Percentiles rank a stretch among this genome's conserved stretches.
These are phyloP conservation scores for Amblyraja radiata DNA, from an alignment of 2,797 vertebrate genomes.

Conservation along the genomic window DNA sequence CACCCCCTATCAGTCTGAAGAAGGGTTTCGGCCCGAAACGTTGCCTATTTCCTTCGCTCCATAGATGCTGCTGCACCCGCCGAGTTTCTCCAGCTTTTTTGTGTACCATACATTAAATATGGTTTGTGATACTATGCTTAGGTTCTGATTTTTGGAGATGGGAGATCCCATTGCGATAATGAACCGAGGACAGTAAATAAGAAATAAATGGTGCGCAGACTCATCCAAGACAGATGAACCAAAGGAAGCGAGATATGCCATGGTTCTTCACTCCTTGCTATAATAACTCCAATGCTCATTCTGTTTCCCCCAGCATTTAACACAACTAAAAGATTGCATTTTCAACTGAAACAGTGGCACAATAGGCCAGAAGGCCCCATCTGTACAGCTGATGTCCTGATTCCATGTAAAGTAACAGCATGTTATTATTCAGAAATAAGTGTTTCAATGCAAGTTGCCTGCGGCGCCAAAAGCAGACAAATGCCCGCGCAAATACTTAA, in stretches of 20 bases:
- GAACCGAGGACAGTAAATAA: background rate
- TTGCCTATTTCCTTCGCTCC: too few relatives aligned
- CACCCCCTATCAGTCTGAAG: too few relatives aligned
- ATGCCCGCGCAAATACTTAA: background rate
- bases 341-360: background rate
- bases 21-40: too few relatives aligned
- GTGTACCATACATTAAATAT: background rate
- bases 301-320: background rate
- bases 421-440: background rate
- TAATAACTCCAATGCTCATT: too few relatives aligned
- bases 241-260: background rate
- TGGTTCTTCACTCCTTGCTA: too few relatives aligned
- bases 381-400: background rate
- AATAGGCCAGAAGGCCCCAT: background rate
- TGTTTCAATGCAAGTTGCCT: background rate
- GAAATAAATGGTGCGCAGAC: background rate
- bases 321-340: background rate
- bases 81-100: too few relatives aligned
- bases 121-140: background rate
- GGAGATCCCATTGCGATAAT: background rate
- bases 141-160: background rate
- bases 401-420: background rate
- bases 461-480: background rate
- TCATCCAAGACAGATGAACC: background rate
- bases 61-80: too few relatives aligned